A percentile compares a stretch with the other conserved stretches of the same genome.
Conservation (phyloP, 2,797 vertebrate genomes). For the Anguilla megastoma region DNA sequence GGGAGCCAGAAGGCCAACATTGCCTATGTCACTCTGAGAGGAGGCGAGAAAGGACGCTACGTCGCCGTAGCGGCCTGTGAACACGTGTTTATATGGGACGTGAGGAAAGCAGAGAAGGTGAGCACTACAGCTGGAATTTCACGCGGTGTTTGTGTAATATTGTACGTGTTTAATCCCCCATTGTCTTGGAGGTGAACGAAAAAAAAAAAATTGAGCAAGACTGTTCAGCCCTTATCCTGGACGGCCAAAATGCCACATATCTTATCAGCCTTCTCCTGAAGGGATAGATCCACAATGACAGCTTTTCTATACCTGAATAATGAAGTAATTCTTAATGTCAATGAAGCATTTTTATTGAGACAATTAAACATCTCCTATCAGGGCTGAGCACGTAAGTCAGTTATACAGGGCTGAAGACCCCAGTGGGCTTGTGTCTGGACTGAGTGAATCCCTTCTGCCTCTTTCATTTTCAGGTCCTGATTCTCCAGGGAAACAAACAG, state of each 20-base stretch:
- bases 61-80: constrained; percentile 92
- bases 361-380: not conserved
- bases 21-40: constrained; percentile 81
- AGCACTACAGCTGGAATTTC: constrained; percentile 38
- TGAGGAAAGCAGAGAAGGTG: constrained; percentile 93
- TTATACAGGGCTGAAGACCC: not conserved
- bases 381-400: not conserved
- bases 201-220: not conserved
- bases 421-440: not conserved
- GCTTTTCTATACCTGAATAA: not conserved
- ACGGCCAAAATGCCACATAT: not conserved
- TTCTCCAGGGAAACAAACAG: constrained; percentile 88
- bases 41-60: constrained; percentile 85
- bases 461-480: constrained; percentile 78
- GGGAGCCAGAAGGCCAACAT: constrained; percentile 83
- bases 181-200: not conserved
- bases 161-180: not conserved
- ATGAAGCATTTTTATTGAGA: too few species aligned
- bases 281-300: not conserved
- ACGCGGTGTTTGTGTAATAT: not conserved
- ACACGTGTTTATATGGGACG: constrained; percentile 95
- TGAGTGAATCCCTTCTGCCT: constrained; percentile 16
- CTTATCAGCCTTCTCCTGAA: not conserved
- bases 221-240: not conserved
- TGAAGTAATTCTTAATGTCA: too few species aligned